Evolutionary conservation across 1,140 invertebrate species (phyloP).

Genomic region (Pachypsylla venusta): DNA sequence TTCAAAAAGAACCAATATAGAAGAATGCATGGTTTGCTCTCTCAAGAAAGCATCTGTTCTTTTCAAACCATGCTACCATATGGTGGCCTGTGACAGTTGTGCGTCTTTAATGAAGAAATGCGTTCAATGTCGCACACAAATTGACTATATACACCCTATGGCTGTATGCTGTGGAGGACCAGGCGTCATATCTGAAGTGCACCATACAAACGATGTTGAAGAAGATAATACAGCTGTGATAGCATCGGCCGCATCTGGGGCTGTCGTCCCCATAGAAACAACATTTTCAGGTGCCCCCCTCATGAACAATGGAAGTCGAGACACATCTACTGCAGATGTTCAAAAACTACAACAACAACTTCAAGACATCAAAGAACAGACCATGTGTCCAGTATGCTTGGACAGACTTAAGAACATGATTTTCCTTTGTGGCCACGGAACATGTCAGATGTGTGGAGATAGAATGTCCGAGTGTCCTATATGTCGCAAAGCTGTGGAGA

Average conservation of each 20-base stretch:
- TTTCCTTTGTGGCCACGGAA: conserved; percentile 92
- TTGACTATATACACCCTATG: conserved; percentile 58
- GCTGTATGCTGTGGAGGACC: conserved; percentile 48
- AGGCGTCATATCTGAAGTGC: conserved; percentile 26
- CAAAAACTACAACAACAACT: conserved; percentile 70
- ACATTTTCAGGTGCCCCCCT: conserved; percentile 30
- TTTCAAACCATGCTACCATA: conserved; percentile 88
- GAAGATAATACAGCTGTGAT: conserved; percentile 17
- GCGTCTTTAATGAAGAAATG: conserved; percentile 92
- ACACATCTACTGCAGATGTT: conserved; percentile 59
- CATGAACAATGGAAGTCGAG: conserved; percentile 72
- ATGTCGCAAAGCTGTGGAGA: conserved; percentile 88
- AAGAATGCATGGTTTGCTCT: conserved; percentile 91
- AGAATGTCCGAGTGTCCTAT: conserved; percentile 93
- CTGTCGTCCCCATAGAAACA: too few species aligned
- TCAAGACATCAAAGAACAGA: conserved; percentile 95
- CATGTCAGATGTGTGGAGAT: conserved; percentile 96
- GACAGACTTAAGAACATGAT: conserved; percentile 97
- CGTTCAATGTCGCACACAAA: conserved; percentile 77
- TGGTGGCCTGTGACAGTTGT: conserved; percentile 86
- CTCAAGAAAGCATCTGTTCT: conserved; percentile 80
- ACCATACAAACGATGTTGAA: neutral
- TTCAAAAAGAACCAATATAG: conserved; percentile 62
- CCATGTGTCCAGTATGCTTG: conserved; percentile 94
- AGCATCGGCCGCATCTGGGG: neutral